These are phyloP conservation scores for Brachypterus glaber DNA, from an alignment of 2,888 invertebrate species.

Conservation along the genomic window DNA sequence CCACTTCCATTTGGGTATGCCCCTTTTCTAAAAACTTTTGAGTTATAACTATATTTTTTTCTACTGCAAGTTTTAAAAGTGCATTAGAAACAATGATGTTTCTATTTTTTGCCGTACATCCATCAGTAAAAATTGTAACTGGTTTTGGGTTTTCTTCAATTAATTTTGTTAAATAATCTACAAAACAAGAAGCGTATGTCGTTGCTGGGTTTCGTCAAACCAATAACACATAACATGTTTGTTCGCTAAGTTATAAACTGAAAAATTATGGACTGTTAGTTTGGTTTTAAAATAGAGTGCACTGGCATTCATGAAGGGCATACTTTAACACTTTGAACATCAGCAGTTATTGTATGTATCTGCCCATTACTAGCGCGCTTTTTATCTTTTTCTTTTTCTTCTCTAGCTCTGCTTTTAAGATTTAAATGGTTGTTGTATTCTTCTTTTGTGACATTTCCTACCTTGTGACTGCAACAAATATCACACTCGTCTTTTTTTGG, in stretches of 20 bases:
- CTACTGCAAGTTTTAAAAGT: too few species aligned
- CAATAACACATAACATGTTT: conserved; percentile 23
- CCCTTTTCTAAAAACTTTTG: too few species aligned
- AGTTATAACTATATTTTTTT: too few species aligned
- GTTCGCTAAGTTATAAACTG: conserved; percentile 22
- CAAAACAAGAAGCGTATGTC: too few species aligned
- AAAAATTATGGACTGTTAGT: conserved; percentile 27
- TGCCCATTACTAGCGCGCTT: conserved; percentile 15
- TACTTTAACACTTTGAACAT: conserved; percentile 23
- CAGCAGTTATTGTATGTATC: conserved; percentile 19
- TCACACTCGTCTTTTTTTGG: conserved; percentile 25
- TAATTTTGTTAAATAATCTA: too few species aligned
- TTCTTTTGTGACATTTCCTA: conserved; percentile 21
- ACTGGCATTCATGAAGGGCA: conserved; percentile 20
- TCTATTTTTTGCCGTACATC: too few species aligned
- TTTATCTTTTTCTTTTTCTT: conserved; percentile 23
- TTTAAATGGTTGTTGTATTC: conserved; percentile 18
- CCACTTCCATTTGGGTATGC: too few species aligned
- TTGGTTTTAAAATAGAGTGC: conserved; percentile 27
- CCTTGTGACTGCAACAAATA: conserved; percentile 20
- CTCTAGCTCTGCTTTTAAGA: conserved; percentile 22
- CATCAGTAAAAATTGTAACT: too few species aligned
- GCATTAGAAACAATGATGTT: too few species aligned
- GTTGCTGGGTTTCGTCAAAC: conserved; percentile 18
- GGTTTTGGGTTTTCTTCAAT: too few species aligned